Conservation (phyloP, 2,888 invertebrate species). For the Ctenicera cuprea region DNA sequence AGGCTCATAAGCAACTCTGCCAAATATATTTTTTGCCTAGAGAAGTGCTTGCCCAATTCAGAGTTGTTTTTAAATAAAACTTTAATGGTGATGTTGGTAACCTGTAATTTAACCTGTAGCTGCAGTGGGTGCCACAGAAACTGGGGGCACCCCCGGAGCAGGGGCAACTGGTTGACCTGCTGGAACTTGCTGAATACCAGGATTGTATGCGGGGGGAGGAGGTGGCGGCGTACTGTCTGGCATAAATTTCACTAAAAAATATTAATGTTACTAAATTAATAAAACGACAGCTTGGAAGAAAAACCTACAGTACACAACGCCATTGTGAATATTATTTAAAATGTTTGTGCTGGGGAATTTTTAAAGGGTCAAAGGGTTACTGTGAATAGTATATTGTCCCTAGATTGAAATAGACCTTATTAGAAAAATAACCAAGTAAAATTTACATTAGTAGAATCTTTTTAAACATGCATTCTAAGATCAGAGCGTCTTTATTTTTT, state of each 20-base stretch:
- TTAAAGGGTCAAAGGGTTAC: neutral
- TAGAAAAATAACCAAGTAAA: too few relatives aligned
- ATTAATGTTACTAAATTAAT: neutral
- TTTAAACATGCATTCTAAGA: too few relatives aligned
- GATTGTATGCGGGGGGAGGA: slow-evolving; percentile 42
- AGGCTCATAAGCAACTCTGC: slow-evolving; percentile 10
- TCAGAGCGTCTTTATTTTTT: too few relatives aligned
- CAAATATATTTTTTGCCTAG: slow-evolving; percentile 13
- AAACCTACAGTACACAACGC: neutral
- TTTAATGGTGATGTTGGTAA: neutral
- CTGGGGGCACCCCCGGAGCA: slow-evolving; percentile 22
- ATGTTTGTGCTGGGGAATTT: slow-evolving; percentile 1
- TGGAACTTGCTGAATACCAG: slow-evolving; percentile 34
- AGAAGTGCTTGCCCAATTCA: slow-evolving; percentile 20
- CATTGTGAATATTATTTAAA: neutral
- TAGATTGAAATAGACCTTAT: too few relatives aligned
- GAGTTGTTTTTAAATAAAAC: slow-evolving; percentile 22
- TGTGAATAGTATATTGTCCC: too few relatives aligned
- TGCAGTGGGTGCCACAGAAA: slow-evolving; percentile 36
- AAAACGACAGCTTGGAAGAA: neutral
- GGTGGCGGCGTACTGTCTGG: slow-evolving; percentile 57
- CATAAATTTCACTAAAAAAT: slow-evolving; percentile 61
- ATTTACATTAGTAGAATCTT: too few relatives aligned
- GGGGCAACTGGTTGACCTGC: slow-evolving; percentile 18
- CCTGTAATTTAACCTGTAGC: slow-evolving; percentile 41